phyloP scores from a whole-genome alignment of 2,888 invertebrate genomes.

The Drosophila antonietae region DNA sequence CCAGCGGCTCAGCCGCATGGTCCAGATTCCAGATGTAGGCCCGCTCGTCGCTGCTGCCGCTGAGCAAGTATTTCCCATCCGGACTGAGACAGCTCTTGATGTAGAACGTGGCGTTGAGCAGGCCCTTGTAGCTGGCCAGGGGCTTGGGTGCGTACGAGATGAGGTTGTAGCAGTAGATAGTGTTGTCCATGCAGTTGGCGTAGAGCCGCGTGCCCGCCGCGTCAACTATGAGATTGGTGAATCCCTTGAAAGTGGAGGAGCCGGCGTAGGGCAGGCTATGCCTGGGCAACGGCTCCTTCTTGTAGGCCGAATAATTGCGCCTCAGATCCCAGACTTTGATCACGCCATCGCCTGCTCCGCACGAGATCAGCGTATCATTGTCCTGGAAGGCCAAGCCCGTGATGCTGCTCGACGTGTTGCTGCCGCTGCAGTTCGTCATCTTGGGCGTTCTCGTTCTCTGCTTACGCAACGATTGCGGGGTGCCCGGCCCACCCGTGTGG shows the following conservation, averaged over 20 bases:
- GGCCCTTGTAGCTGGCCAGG: slow-evolving; percentile 88
- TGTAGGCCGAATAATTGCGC: slow-evolving; percentile 90
- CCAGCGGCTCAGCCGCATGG: slow-evolving; percentile 87
- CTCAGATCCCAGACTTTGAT: slow-evolving; percentile 95
- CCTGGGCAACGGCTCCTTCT: slow-evolving; percentile 89
- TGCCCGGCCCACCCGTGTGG: slow-evolving; percentile 84
- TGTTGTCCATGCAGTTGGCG: slow-evolving; percentile 94
- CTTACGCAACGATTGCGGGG: slow-evolving; percentile 86
- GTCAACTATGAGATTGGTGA: slow-evolving; percentile 91
- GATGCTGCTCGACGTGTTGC: slow-evolving; percentile 89
- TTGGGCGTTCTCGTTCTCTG: slow-evolving; percentile 84
- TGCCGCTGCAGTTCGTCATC: slow-evolving; percentile 83
- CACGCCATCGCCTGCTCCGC: slow-evolving; percentile 93
- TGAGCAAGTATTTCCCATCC: slow-evolving; percentile 92
- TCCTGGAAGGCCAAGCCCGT: slow-evolving; percentile 94
- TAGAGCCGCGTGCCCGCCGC: slow-evolving; percentile 89
- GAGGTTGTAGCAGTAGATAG: slow-evolving; percentile 93
- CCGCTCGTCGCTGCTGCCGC: slow-evolving; percentile 94
- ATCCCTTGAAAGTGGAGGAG: slow-evolving; percentile 89
- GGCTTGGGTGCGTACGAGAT: slow-evolving; percentile 89
- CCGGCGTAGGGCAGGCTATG: slow-evolving; percentile 91
- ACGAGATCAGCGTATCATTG: slow-evolving; percentile 91
- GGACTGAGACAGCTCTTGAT: slow-evolving; percentile 93
- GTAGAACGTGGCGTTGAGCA: slow-evolving; percentile 92
- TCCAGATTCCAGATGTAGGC: slow-evolving; percentile 94